Conservation (phyloP, 2,888 invertebrate species). For the Temnothorax unifasciatus region DNA sequence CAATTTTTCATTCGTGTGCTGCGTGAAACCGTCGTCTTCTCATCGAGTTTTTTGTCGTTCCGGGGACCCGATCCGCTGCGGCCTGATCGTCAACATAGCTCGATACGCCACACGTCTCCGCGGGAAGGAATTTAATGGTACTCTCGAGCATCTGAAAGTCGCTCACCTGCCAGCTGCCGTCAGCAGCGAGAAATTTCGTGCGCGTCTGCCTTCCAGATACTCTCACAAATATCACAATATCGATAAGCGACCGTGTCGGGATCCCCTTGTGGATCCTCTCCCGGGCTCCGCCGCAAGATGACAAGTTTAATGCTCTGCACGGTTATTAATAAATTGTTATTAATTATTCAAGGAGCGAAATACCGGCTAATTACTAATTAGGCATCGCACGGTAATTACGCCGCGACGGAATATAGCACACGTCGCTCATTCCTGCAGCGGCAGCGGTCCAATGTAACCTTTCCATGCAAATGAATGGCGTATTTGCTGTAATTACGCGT, state of each 20-base stretch:
- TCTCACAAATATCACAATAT: constrained; percentile 38
- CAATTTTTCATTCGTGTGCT: constrained; percentile 17
- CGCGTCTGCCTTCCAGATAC: constrained; percentile 27
- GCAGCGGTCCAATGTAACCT: constrained; percentile 19
- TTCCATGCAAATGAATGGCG: constrained; percentile 37
- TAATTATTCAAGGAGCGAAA: constrained; percentile 44
- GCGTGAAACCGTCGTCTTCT: not conserved
- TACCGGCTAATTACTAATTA: constrained; percentile 53
- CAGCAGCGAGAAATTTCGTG: constrained; percentile 61
- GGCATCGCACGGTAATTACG: constrained; percentile 36
- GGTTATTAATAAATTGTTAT: constrained; percentile 46
- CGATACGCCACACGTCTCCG: constrained; percentile 49
- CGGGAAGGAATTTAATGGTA: constrained; percentile 62
- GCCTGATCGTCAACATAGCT: constrained; percentile 9
- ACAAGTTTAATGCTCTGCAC: not conserved
- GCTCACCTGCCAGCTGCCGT: constrained; percentile 71
- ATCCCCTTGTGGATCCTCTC: constrained; percentile 1
- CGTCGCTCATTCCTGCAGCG: constrained; percentile 29
- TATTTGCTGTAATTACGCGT: constrained; percentile 45
- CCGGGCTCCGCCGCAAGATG: not conserved
- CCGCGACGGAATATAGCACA: constrained; percentile 31
- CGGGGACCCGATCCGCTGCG: not conserved
- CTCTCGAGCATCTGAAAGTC: constrained; percentile 62
- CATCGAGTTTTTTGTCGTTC: not conserved
- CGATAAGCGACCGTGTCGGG: constrained; percentile 10